phyloP scores from a whole-genome alignment of 2,888 invertebrate species.

The Muschampia plurimacula region DNA sequence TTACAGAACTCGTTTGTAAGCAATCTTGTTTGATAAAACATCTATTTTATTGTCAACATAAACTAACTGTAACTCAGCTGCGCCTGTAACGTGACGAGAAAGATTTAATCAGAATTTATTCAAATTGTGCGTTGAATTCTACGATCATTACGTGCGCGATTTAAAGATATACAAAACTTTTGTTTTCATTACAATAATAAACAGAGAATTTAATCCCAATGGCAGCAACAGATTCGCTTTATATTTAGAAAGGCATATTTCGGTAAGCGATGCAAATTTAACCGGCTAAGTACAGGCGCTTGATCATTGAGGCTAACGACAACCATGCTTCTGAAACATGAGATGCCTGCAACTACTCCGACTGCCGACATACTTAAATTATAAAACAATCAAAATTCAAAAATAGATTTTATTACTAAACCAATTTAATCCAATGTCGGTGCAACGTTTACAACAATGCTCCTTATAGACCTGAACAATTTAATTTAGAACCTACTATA shows the following conservation, averaged over 20 bases:
- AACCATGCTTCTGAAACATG: conserved; percentile 70
- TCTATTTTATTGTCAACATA: conserved; percentile 50
- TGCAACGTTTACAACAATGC: conserved; percentile 62
- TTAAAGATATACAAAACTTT: conserved; percentile 37
- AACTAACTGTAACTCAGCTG: conserved; percentile 35
- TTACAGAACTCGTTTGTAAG: conserved; percentile 23
- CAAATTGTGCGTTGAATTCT: conserved; percentile 35
- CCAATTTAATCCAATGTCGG: conserved; percentile 79
- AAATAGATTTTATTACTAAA: conserved; percentile 77
- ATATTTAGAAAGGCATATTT: conserved; percentile 32
- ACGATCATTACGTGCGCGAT: conserved; percentile 36
- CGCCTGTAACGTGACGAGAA: conserved; percentile 37
- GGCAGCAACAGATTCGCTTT: conserved; percentile 15
- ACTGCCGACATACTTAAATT: conserved; percentile 69
- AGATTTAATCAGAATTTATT: conserved; percentile 38
- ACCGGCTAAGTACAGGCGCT: conserved; percentile 58
- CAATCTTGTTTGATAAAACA: conserved; percentile 48
- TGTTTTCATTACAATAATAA: conserved; percentile 37
- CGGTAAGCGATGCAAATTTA: conserved; percentile 30
- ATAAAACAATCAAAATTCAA: conserved; percentile 72
- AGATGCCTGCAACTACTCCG: conserved; percentile 72
- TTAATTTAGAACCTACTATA: conserved; percentile 60
- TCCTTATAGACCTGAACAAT: conserved; percentile 54
- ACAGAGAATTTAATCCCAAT: neutral
- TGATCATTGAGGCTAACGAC: conserved; percentile 67